A percentile compares a stretch with the other conserved stretches of the same genome.
These are phyloP conservation scores for Umimayanthus kanabou DNA, from an alignment of 92 coral and sea anemone genomes.

Conservation along the genomic window DNA sequence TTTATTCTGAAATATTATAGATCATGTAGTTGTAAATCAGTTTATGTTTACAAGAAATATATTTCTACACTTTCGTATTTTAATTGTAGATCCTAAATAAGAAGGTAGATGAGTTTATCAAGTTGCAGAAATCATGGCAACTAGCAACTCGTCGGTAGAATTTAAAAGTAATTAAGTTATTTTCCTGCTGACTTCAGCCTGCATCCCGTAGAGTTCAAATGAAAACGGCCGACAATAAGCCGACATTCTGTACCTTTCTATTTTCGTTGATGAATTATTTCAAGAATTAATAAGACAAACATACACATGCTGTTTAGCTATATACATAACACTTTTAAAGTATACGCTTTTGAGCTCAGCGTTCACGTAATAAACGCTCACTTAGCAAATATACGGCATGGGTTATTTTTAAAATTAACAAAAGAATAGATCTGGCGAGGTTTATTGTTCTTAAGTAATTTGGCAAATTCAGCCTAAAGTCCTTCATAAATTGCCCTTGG, in stretches of 20 bases:
- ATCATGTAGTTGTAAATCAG: no score
- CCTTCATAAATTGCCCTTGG: background rate
- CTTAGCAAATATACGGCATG: background rate
- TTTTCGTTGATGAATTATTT: background rate
- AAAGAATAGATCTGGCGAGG: background rate
- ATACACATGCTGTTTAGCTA: background rate
- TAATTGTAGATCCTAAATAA: background rate
- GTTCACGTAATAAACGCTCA: background rate
- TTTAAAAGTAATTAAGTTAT: background rate
- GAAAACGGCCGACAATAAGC: background rate
- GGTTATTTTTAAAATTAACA: no score
- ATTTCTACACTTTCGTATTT: background rate
- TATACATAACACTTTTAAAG: background rate
- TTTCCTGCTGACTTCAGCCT: constrained; percentile 7
- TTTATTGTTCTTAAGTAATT: no score
- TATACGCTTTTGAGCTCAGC: background rate
- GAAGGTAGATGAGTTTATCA: background rate
- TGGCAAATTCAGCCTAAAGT: background rate
- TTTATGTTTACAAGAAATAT: background rate
- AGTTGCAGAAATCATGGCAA: constrained; percentile 15
- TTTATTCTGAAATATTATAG: background rate
- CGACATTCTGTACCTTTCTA: background rate
- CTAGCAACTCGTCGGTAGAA: background rate
- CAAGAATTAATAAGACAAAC: background rate
- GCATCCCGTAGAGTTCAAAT: background rate